A percentile compares a stretch with the other conserved stretches of the same genome.
phyloP scores from a whole-genome alignment of 2,113 vertebrate species.

The Anguilla rostrata region DNA sequence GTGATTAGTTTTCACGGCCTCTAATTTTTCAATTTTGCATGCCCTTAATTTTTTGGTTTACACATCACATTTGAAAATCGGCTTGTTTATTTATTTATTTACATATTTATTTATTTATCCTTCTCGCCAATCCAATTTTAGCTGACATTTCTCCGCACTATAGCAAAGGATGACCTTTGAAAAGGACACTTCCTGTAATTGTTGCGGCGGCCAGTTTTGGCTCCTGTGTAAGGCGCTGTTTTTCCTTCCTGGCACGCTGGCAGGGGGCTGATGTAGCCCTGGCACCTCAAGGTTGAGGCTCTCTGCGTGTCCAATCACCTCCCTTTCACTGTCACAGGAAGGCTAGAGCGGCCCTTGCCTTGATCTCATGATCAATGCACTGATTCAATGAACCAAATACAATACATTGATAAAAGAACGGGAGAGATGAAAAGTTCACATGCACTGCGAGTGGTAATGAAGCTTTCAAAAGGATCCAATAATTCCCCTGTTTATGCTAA shows the following conservation, averaged over 20 bases:
- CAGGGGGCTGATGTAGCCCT: slow-evolving; percentile 18
- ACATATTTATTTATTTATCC: slow-evolving; percentile 70
- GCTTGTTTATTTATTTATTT: slow-evolving; percentile 79
- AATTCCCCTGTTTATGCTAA: slow-evolving; percentile 20
- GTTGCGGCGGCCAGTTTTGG: slow-evolving; percentile 51
- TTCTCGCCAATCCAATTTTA: slow-evolving; percentile 84
- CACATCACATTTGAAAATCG: slow-evolving; percentile 64
- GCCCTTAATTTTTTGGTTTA: slow-evolving; percentile 38
- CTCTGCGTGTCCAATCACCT: slow-evolving; percentile 37
- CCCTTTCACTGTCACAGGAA: slow-evolving; percentile 7
- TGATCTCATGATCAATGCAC: slow-evolving; percentile 32
- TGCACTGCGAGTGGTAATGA: slow-evolving; percentile 9
- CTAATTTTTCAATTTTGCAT: slow-evolving; percentile 49
- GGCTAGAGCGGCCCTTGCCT: slow-evolving; percentile 10
- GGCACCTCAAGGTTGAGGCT: slow-evolving; percentile 31
- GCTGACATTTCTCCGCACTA: slow-evolving; percentile 85
- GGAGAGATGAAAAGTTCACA: not conserved
- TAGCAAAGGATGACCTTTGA: slow-evolving; percentile 88
- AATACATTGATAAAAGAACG: slow-evolving; percentile 5
- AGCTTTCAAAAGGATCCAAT: slow-evolving; percentile 11
- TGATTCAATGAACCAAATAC: slow-evolving; percentile 19
- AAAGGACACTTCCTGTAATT: slow-evolving; percentile 65
- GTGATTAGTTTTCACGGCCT: slow-evolving; percentile 43
- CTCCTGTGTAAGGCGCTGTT: slow-evolving; percentile 22
- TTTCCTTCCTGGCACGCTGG: not conserved